Evolutionary conservation across 2,888 invertebrate species (phyloP), one percentile per base, ranked within the genome.

Genomic region (Drepanosiphum platanoidis): DNA sequence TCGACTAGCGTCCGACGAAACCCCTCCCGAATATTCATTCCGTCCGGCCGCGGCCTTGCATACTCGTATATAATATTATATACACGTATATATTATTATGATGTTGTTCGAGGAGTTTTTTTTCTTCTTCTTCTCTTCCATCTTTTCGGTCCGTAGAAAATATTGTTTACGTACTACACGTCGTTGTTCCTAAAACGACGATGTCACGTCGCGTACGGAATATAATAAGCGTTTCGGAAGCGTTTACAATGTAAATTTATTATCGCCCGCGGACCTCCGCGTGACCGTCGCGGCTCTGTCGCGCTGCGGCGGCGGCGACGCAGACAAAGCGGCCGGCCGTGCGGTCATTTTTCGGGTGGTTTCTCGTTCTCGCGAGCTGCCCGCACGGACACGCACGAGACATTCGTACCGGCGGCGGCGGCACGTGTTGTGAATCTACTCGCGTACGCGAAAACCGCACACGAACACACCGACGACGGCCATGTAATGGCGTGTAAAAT

Each of bases 141-240:
- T n/a, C n/a, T n/a, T n/a, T n/a, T n/a, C n/a, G n/a, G n/a, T n/a
- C n/a, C n/a, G 9, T 11, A 15, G 30, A 32, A 66, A 32, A 66
- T 15, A 39, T 15, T 70, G 70, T 70, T 39, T 39, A 39, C 13
- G 4, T 39, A n/a, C 22, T 39, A n/a, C 22, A 71, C 52, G 18
- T 3, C 3, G 22, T 18, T 27, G n/a, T 32, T 15, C 11, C 18
- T 32, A 4, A 22, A 42, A 71, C 27, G 22, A 42, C 22, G 22
- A 42, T 11, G 9, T 18, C 18, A 15, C 27, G n/a, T 11, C 52
- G 70, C 22, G 34, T 52, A 52, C 22, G 11, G 18, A 34, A 52
- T 27, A 36, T 70, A 52, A 52, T 80, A 32, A 80, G 46, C 34
- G 68, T 79, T 68, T 68, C 52, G 79, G 79, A 68, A 68, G 32